A percentile compares a stretch with the other conserved stretches of the same genome.
These are phyloP conservation scores for Cyclura pinguis DNA, from an alignment of 2,797 vertebrate species.

Conservation along the genomic window DNA sequence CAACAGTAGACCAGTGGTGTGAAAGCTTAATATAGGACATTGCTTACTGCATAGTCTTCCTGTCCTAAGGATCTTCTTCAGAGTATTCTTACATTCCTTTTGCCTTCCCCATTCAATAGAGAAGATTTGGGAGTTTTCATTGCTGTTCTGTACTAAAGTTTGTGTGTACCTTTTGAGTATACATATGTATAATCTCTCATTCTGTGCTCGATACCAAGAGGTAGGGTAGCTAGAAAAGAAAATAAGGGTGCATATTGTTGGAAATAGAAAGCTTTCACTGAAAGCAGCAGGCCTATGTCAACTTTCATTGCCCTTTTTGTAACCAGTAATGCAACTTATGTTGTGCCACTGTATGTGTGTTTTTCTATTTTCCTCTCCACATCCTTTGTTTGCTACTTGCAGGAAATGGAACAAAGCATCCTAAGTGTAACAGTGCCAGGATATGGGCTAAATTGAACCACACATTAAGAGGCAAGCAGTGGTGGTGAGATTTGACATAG, in stretches of 20 bases:
- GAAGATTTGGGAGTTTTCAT: background rate
- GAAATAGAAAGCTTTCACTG: too few relatives aligned
- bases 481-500: background rate
- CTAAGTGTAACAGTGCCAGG: background rate
- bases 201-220: background rate
- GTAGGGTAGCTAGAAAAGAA: background rate
- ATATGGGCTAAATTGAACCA: background rate
- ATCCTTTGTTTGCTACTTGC: too few relatives aligned
- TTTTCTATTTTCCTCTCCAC: background rate
- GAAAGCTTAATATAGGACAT: background rate
- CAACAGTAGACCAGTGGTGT: background rate
- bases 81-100: accelerated
- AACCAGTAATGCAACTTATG: background rate
- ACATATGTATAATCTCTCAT: background rate
- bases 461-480: background rate
- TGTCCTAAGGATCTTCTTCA: background rate
- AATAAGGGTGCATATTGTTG: background rate
- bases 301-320: background rate
- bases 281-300: background rate
- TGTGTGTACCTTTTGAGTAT: background rate
- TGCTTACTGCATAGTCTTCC: background rate
- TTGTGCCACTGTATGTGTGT: background rate
- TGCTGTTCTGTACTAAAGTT: background rate
- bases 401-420: too few relatives aligned
- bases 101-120: background rate